These are phyloP conservation scores for Diachasmimorpha longicaudata DNA, from an alignment of 1,140 invertebrate species.

Conservation along the genomic window DNA sequence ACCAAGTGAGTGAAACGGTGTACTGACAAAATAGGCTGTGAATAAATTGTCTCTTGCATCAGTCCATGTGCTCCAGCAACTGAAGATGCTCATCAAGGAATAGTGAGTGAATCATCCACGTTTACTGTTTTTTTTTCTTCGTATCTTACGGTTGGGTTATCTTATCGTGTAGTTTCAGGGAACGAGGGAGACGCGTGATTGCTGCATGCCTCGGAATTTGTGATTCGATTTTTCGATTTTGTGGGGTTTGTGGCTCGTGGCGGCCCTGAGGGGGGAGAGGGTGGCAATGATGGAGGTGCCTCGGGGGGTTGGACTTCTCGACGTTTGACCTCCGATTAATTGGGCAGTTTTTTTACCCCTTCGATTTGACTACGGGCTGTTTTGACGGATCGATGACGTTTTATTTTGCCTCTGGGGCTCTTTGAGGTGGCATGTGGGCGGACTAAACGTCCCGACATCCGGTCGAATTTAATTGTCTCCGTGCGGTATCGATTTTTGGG, in stretches of 20 bases:
- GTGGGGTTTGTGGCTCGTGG: no score
- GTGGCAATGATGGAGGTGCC: no score
- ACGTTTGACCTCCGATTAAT: no score
- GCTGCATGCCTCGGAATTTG: not conserved
- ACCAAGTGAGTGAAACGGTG: not conserved
- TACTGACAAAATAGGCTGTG: no score
- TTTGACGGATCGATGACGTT: not conserved
- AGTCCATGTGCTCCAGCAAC: constrained; percentile 30
- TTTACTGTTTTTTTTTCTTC: not conserved
- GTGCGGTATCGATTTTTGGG: constrained; percentile 27
- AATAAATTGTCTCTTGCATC: not conserved
- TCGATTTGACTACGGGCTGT: not conserved
- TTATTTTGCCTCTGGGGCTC: not conserved
- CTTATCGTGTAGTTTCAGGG: not conserved
- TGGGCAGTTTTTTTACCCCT: no score
- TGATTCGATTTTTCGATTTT: not conserved
- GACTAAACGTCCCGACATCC: not conserved
- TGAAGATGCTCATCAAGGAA: constrained; percentile 61
- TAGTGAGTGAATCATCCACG: constrained; percentile 48
- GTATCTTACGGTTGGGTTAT: not conserved
- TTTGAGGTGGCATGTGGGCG: not conserved
- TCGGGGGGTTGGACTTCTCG: no score
- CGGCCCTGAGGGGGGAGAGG: no score
- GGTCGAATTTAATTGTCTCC: constrained; percentile 10
- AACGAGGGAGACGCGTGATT: not conserved